Conservation (phyloP, 2,113 vertebrate genomes). For the Aleadryas rufinucha region DNA sequence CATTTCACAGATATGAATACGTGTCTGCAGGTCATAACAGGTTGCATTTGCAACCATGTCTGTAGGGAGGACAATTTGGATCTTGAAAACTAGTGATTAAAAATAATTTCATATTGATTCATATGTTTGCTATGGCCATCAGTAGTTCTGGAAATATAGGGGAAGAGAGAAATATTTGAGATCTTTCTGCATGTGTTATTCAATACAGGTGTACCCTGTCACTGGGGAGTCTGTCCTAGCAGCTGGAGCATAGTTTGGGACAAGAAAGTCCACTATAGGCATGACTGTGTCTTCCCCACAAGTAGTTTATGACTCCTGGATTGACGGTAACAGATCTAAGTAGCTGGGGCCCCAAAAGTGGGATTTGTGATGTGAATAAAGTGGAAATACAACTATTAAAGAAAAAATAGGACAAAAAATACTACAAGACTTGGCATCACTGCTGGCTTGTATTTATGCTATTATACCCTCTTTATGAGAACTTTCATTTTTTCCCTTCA, state of each 20-base stretch:
- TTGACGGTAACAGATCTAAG: background rate
- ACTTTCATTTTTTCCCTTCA: background rate
- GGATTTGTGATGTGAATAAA: background rate
- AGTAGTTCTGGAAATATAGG: background rate
- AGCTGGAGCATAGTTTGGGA: background rate
- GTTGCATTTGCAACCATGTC: background rate
- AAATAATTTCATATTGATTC: background rate
- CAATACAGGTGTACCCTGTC: background rate
- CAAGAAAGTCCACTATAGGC: background rate
- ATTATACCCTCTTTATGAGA: background rate
- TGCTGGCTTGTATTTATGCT: background rate
- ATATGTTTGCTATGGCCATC: background rate
- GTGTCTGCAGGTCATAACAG: background rate
- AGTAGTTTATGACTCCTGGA: background rate
- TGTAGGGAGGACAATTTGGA: background rate
- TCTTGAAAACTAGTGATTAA: background rate
- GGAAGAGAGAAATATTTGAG: background rate
- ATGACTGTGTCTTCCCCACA: background rate
- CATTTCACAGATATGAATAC: background rate
- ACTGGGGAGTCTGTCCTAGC: background rate
- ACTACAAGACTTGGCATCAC: accelerated
- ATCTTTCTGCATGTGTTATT: background rate
- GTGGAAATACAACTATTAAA: background rate
- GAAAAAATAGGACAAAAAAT: background rate
- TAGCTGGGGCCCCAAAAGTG: background rate